Evolutionary conservation across 2,888 invertebrate genomes (phyloP).

Genomic region (Hyppa rectilinea): DNA sequence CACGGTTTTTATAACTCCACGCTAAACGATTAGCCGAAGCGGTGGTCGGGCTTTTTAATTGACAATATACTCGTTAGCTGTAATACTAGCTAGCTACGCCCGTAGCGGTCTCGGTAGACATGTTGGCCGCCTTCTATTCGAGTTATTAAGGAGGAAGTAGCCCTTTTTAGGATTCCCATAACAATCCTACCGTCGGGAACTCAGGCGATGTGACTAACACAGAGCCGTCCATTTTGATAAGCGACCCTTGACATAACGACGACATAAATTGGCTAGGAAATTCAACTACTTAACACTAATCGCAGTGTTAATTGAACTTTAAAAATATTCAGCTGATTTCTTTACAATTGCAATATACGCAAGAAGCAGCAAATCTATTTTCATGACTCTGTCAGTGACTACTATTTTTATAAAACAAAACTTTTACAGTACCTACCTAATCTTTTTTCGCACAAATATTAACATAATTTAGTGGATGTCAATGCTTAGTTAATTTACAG

Average conservation of each 20-base stretch:
- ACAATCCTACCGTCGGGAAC: constrained; percentile 52
- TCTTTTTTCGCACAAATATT: constrained; percentile 66
- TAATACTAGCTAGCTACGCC: constrained; percentile 67
- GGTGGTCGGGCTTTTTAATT: constrained; percentile 79
- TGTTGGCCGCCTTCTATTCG: constrained; percentile 57
- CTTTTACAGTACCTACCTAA: constrained; percentile 62
- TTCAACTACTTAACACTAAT: constrained; percentile 20
- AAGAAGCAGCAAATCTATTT: constrained; percentile 67
- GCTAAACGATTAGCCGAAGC: constrained; percentile 74
- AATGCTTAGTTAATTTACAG: constrained; percentile 60
- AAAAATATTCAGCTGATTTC: constrained; percentile 44
- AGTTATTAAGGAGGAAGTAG: constrained; percentile 65
- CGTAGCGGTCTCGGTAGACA: constrained; percentile 60
- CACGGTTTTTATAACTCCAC: constrained; percentile 83
- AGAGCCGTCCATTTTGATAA: constrained; percentile 75
- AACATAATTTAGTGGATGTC: constrained; percentile 51
- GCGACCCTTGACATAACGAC: constrained; percentile 52
- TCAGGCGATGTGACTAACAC: constrained; percentile 73
- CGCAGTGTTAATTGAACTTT: constrained; percentile 24
- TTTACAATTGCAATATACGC: constrained; percentile 45
- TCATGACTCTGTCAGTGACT: constrained; percentile 68
- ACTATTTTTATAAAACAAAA: constrained; percentile 71
- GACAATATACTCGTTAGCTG: constrained; percentile 81
- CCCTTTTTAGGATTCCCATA: constrained; percentile 57
- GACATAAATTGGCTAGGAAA: constrained; percentile 33